Conservation (phyloP, 2,113 vertebrate species). For the Corvus cornix region DNA sequence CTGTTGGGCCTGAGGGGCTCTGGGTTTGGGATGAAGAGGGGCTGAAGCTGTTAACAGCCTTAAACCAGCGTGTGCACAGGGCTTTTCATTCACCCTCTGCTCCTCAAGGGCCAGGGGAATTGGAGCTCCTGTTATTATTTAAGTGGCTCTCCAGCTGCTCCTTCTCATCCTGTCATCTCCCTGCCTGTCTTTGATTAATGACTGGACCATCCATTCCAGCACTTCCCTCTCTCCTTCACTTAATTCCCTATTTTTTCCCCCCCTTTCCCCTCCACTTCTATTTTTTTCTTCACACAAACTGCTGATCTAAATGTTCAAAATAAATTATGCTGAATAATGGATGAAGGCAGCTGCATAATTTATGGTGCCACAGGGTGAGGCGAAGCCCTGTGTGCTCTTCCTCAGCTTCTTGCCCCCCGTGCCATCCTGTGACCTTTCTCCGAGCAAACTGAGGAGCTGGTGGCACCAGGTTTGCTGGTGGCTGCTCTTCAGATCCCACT, state of each 20-base stretch:
- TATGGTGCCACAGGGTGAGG: slow-evolving; percentile 51
- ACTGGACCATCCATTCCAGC: background rate
- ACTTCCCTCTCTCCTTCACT: slow-evolving; percentile 38
- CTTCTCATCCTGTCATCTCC: background rate
- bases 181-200: slow-evolving; percentile 39
- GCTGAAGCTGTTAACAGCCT: background rate
- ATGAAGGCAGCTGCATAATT: slow-evolving; percentile 75
- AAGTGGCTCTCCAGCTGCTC: slow-evolving; percentile 1
- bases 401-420: background rate
- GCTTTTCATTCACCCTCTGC: background rate
- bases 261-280: background rate
- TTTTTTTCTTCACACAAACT: slow-evolving; percentile 44
- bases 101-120: background rate
- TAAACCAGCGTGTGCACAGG: background rate
- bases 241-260: background rate
- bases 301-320: slow-evolving; percentile 74
- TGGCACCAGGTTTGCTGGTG: background rate
- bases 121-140: background rate
- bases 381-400: background rate
- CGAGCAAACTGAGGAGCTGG: background rate
- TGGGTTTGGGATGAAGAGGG: background rate
- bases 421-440: background rate
- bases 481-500: background rate
- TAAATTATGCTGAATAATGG: slow-evolving; percentile 79
- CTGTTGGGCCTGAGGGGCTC: fast-evolving